Evolutionary conservation across 1,140 invertebrate genomes (phyloP), one percentile per base, ranked within the genome.

Genomic region (Nomia melanderi): DNA sequence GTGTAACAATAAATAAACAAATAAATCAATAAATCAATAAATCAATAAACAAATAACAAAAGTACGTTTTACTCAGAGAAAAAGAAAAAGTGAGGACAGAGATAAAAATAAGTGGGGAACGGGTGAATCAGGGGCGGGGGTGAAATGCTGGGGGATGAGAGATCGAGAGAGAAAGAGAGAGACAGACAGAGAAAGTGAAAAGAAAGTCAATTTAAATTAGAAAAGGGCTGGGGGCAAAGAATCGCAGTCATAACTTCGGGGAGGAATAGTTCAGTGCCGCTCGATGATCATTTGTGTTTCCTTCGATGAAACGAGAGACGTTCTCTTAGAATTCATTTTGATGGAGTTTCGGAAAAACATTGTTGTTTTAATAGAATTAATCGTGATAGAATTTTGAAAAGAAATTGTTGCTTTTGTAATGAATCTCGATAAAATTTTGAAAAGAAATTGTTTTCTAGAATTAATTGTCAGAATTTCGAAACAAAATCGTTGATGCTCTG

Each of bases 71-170:
- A 64, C 33, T 74, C 41, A 29, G 39, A 65, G 59, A 82, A 60
- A 70, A 77, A 70, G 47, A 72, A 77, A 71, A 57, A 75, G 79
- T 71, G 57, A 67, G 66, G 63, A 82, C 69, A 79, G 60, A 79
- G 77, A n/a, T 50, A 59, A n/a, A 65, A 77, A 70, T 41, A 72
- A 77, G 66, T 44, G 66, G 70, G 56, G 47, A 62, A n/a, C n/a
- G n/a, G n/a, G n/a, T n/a, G 66, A 50, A 80, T 50, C 69, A 44
- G 66, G 77, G 50, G 47, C 4, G 56, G 27, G 41, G n/a, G 29
- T n/a, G 41, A 41, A 0, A 23, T 25, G 29, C 9, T 12, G 75
- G 20, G 54, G 6, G 23, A 53, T n/a, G 2, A 29, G 33, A 39
- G 12, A 27, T 56, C 14, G 54, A 39, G 27, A 11, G 12, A 36